Evolutionary conservation across 2,888 invertebrate species (phyloP).

Genomic region (Podotricha telesiphe): DNA sequence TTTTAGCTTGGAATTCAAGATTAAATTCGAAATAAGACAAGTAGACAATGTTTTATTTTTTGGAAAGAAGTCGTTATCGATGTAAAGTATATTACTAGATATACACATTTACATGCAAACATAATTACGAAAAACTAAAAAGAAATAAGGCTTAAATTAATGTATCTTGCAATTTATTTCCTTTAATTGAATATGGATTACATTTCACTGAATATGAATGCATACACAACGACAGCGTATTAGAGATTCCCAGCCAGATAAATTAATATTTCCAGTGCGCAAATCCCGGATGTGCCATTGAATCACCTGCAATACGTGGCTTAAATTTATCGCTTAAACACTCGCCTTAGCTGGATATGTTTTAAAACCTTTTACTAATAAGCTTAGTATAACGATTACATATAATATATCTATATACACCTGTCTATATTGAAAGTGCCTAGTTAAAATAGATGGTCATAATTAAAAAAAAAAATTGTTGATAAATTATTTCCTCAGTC

Average conservation of each 20-base stretch:
- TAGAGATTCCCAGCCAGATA: not conserved
- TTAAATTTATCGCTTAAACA: constrained; percentile 59
- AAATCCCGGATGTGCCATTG: constrained; percentile 49
- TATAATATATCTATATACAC: no score
- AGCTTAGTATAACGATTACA: not conserved
- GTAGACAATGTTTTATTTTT: no score
- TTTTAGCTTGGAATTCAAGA: no score
- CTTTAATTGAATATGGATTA: not conserved
- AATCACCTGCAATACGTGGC: constrained; percentile 54
- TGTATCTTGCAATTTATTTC: not conserved
- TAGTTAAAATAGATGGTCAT: no score
- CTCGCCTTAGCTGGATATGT: constrained; percentile 46
- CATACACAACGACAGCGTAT: not conserved
- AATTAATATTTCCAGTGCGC: constrained; percentile 65
- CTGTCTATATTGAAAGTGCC: no score
- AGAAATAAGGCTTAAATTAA: not conserved
- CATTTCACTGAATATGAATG: not conserved
- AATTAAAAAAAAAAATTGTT: no score
- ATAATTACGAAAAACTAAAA: no score
- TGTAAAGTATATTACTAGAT: no score
- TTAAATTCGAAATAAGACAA: no score
- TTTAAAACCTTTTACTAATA: not conserved
- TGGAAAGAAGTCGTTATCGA: no score
- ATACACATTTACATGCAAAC: no score
- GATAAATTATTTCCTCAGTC: no score